phyloP scores from a whole-genome alignment of 2,888 invertebrate genomes.

The Xestia sexstrigata region DNA sequence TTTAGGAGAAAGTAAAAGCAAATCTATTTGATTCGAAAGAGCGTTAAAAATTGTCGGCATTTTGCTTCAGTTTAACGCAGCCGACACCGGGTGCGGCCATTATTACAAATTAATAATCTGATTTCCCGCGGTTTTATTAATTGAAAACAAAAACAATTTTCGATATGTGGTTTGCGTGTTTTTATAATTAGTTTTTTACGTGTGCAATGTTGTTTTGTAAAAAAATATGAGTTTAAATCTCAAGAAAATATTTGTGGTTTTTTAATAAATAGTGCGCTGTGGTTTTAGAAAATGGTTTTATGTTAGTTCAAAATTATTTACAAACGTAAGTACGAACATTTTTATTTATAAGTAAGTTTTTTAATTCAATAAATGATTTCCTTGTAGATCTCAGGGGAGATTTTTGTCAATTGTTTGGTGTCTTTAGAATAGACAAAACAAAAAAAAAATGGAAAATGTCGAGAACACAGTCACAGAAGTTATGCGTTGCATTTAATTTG shows the following conservation, averaged over 20 bases:
- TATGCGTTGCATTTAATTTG: neutral
- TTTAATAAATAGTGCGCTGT: constrained; percentile 18
- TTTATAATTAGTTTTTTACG: neutral
- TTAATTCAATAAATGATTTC: neutral
- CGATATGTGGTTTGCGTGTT: constrained; percentile 15
- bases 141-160: constrained; percentile 10
- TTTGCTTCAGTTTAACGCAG: constrained; percentile 68
- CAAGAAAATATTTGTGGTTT: constrained; percentile 13
- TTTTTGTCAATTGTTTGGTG: neutral
- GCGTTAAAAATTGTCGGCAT: constrained; percentile 70
- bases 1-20: constrained; percentile 81
- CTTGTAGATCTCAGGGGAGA: too few species aligned
- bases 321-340: constrained; percentile 37
- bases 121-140: constrained; percentile 29
- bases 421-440: neutral
- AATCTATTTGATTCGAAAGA: constrained; percentile 78
- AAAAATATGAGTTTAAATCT: constrained; percentile 1
- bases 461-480: too few species aligned
- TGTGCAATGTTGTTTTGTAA: neutral
- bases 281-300: constrained; percentile 16
- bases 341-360: neutral
- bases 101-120: constrained; percentile 37
- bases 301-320: constrained; percentile 6
- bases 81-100: constrained; percentile 48
- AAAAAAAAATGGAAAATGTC: neutral